Base-by-base conservation (phyloP, 2,888 invertebrate species). In the Pristionchus maxplancki region DNA sequence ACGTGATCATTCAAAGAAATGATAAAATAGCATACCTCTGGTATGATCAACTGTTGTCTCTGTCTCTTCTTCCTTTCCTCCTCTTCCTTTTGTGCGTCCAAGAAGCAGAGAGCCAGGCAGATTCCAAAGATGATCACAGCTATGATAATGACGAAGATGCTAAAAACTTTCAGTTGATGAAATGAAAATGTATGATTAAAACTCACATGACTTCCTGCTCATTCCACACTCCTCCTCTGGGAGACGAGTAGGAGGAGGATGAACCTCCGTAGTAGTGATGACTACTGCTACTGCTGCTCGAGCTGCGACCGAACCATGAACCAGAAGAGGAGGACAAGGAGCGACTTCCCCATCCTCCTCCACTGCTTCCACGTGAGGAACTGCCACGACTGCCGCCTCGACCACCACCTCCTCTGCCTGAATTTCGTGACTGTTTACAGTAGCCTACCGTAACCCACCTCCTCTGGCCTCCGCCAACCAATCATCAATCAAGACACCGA, bases 231-330 rank as follows among this genome's bases (percentile, higher is more conserved):
- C 71, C 37, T 17, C 71, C 71, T 37, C 58, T n/a, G 0, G 17
- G 3, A 8, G 3, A 50, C 50, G 50, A 50, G 20, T 15, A 50
- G 17, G 58, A 58, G 8, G 24, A 58, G 2, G 58, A 58, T 58
- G 58, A 58, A 24, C 24, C 20, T 24, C 71, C 71, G n/a, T 71
- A 64, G 17, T 64, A 64, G 31, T 64, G 71, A 37, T 40, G 6
- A 20, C 37, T 71, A 17, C 37, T 71, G 71, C 71, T 15, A 20
- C 37, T 71, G 17, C 37, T 71, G 71, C 71, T 15, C 2, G 64
- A 64, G 37, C 71, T 71, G 4, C 71, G 71, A 37, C 34, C 71
- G 71, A 37, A 71, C 71, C 71, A 71, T 11, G 78, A 78, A 28
- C 44, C 40, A 1, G 78, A 78, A 0, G 40, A 78, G 0, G 78